Conservation (phyloP, 2,113 vertebrate genomes). For the Lepus europaeus region DNA sequence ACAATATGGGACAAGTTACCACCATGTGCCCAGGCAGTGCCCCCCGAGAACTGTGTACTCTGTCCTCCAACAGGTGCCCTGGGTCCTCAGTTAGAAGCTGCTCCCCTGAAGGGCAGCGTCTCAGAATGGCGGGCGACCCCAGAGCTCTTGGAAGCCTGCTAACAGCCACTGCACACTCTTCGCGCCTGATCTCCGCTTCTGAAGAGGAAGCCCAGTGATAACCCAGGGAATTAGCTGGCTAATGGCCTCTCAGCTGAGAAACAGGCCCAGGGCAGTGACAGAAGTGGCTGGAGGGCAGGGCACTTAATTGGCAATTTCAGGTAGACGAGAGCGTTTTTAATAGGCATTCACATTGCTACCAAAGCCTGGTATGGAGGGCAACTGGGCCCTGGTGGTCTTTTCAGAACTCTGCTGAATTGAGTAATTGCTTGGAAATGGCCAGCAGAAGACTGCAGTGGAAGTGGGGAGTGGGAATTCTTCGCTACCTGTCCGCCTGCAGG, state of each 20-base stretch:
- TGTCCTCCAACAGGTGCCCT: not conserved
- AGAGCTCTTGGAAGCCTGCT: not conserved
- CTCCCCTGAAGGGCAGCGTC: fast-evolving
- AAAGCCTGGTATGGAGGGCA: slow-evolving; percentile 31
- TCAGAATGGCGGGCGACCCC: not conserved
- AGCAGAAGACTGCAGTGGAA: not conserved
- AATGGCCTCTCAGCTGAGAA: slow-evolving; percentile 23
- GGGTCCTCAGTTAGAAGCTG: not conserved
- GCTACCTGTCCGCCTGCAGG: not conserved
- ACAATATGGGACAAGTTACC: no score
- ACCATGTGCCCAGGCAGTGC: no score
- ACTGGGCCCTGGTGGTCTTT: not conserved
- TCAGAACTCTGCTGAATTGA: slow-evolving; percentile 21
- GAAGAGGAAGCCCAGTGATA: not conserved
- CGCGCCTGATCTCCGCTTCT: not conserved
- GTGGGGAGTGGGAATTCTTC: not conserved
- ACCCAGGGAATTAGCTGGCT: not conserved
- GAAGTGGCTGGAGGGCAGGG: not conserved
- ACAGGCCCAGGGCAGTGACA: not conserved
- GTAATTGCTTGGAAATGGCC: slow-evolving; percentile 40
- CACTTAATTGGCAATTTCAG: slow-evolving; percentile 46
- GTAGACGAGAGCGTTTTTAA: slow-evolving; percentile 24
- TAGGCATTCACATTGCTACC: slow-evolving; percentile 38
- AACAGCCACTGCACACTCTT: not conserved
- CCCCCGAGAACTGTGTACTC: not conserved